Evolutionary conservation across 2,113 vertebrate species (phyloP).

Genomic region (Entosphenus tridentatus): DNA sequence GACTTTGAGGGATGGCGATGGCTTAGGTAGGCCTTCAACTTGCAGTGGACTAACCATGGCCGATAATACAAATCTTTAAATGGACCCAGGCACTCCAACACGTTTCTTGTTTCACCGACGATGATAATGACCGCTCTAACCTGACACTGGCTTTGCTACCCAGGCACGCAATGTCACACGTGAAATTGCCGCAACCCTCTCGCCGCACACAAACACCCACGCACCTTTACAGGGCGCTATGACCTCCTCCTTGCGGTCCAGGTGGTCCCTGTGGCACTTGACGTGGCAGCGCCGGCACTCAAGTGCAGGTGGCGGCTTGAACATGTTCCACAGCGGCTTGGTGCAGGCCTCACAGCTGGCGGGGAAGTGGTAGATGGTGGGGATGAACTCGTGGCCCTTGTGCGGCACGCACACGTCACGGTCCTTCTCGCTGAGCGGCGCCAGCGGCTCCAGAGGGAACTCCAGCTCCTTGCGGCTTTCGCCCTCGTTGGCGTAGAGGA

Average conservation of each 20-base stretch:
- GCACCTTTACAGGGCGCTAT: constrained; percentile 96
- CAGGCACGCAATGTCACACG: too few species aligned
- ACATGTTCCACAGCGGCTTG: constrained; percentile 95
- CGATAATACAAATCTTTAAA: too few species aligned
- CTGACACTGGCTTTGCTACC: too few species aligned
- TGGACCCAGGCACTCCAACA: too few species aligned
- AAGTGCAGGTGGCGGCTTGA: constrained; percentile 78
- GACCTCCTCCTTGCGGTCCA: constrained; percentile 92
- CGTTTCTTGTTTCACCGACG: too few species aligned
- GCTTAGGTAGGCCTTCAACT: too few species aligned
- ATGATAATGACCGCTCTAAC: too few species aligned
- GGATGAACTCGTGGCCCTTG: constrained; percentile 97
- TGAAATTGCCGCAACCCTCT: too few species aligned
- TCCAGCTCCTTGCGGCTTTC: constrained; percentile 87
- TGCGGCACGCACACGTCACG: constrained; percentile 54
- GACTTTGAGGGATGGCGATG: too few species aligned
- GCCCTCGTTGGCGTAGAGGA: constrained; percentile 92
- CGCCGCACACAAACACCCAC: neutral
- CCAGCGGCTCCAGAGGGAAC: constrained; percentile 36
- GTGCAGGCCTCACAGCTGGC: constrained; percentile 92
- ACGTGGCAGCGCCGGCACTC: constrained; percentile 92
- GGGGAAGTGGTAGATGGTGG: constrained; percentile 90
- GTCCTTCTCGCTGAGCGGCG: constrained; percentile 57
- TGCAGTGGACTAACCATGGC: too few species aligned
- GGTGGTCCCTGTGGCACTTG: constrained; percentile 95